These are phyloP conservation scores for Protodeltote pygarga DNA, from an alignment of 2,888 invertebrate species.

Conservation along the genomic window DNA sequence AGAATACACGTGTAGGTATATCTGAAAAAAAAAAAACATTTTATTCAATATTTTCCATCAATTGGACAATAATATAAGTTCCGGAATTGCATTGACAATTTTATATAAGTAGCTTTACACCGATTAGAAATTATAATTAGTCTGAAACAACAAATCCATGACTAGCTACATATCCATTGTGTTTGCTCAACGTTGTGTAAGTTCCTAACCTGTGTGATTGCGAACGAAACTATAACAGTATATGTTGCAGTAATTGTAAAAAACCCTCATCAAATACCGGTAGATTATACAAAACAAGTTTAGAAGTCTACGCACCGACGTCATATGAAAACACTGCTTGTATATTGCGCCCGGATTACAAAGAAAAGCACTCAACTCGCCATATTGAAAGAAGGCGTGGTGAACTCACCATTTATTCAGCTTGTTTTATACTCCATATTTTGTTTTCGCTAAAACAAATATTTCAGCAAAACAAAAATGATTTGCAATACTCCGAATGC, in stretches of 20 bases:
- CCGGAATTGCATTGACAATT: too few relatives aligned
- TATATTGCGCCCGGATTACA: constrained; percentile 39
- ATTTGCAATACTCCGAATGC: constrained; percentile 8
- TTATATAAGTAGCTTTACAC: too few relatives aligned
- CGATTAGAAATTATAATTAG: too few relatives aligned
- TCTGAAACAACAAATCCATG: too few relatives aligned
- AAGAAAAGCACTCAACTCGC: constrained; percentile 57
- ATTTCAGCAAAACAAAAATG: constrained; percentile 2
- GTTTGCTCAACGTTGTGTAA: too few relatives aligned
- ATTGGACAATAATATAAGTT: neutral
- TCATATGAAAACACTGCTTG: constrained; percentile 13
- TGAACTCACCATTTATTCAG: constrained; percentile 6
- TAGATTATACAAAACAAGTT: neutral
- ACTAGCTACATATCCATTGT: too few relatives aligned
- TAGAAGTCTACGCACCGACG: constrained; percentile 1
- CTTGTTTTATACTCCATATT: constrained; percentile 3
- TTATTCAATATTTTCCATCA: neutral
- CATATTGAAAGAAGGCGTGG: constrained; percentile 41
- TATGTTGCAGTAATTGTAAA: too few relatives aligned
- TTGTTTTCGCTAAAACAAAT: constrained; percentile 1
- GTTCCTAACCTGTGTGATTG: too few relatives aligned
- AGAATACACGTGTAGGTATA: constrained; percentile 20
- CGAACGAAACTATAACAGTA: too few relatives aligned
- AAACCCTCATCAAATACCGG: too few relatives aligned
- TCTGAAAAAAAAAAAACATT: constrained; percentile 18